These are phyloP conservation scores for Channallabes apus DNA, from an alignment of 2,797 vertebrate genomes.

Conservation along the genomic window DNA sequence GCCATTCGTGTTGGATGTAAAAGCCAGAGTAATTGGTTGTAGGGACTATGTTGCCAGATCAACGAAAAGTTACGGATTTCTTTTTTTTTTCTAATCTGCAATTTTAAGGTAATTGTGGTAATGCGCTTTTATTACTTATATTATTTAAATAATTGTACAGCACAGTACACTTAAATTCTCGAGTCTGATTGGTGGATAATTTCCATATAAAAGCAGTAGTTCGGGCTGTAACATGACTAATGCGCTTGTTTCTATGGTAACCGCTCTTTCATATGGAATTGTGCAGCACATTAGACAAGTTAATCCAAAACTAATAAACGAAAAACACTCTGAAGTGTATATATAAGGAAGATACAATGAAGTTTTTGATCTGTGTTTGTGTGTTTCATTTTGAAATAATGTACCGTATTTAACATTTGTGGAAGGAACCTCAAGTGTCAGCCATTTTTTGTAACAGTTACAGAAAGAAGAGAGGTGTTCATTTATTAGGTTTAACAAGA, in stretches of 20 bases:
- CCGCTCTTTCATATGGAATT: neutral
- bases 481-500: too few species aligned
- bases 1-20: neutral
- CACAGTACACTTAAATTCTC: neutral
- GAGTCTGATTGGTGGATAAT: neutral
- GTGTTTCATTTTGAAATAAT: too few species aligned
- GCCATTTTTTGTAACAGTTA: too few species aligned
- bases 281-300: too few species aligned
- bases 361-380: too few species aligned
- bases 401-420: too few species aligned
- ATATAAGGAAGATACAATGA: too few species aligned
- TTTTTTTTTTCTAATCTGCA: too few species aligned
- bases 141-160: neutral
- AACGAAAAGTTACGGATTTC: neutral
- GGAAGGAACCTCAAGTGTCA: too few species aligned
- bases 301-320: neutral
- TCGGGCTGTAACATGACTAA: too few species aligned
- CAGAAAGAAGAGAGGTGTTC: too few species aligned
- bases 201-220: neutral
- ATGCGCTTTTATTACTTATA: neutral
- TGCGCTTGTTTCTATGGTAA: neutral
- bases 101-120: neutral
- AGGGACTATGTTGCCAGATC: conserved; percentile 18
- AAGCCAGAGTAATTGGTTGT: neutral
- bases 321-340: too few species aligned